phyloP scores from a whole-genome alignment of 1,140 invertebrate species.

The Sipha flava region DNA sequence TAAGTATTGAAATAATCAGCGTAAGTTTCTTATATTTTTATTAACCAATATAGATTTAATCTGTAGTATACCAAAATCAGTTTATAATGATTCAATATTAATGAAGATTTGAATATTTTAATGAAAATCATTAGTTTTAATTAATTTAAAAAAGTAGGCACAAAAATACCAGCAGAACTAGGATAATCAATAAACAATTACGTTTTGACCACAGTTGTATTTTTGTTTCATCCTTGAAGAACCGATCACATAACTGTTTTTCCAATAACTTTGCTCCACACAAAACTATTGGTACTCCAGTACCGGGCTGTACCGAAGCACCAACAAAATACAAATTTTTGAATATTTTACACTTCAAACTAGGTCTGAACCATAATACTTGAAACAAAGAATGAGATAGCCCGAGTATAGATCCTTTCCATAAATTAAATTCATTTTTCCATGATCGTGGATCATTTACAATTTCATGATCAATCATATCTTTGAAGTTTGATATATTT shows the following conservation, averaged over 20 bases:
- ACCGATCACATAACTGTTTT: not conserved
- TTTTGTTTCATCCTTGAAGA: not conserved
- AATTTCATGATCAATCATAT: conserved; percentile 3
- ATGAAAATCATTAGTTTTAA: too few species aligned
- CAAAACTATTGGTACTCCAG: conserved; percentile 11
- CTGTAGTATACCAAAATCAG: too few species aligned
- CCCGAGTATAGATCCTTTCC: conserved; percentile 26
- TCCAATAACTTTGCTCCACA: not conserved
- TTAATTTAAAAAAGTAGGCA: too few species aligned
- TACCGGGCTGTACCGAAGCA: not conserved
- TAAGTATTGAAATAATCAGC: too few species aligned
- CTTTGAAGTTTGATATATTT: not conserved
- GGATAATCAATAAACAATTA: not conserved
- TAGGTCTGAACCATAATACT: conserved; percentile 13
- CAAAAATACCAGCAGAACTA: not conserved
- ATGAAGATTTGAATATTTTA: too few species aligned
- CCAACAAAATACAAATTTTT: conserved; percentile 21
- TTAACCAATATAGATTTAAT: too few species aligned
- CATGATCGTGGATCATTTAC: not conserved
- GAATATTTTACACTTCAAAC: conserved; percentile 28
- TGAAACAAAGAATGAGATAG: conserved; percentile 11
- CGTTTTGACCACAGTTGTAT: not conserved
- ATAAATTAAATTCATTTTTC: conserved; percentile 24
- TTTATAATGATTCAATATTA: too few species aligned
- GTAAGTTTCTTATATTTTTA: too few species aligned